Evolutionary conservation across 1,140 invertebrate genomes (phyloP), one percentile per base, ranked within the genome.

Genomic region (Belonocnema kinseyi): DNA sequence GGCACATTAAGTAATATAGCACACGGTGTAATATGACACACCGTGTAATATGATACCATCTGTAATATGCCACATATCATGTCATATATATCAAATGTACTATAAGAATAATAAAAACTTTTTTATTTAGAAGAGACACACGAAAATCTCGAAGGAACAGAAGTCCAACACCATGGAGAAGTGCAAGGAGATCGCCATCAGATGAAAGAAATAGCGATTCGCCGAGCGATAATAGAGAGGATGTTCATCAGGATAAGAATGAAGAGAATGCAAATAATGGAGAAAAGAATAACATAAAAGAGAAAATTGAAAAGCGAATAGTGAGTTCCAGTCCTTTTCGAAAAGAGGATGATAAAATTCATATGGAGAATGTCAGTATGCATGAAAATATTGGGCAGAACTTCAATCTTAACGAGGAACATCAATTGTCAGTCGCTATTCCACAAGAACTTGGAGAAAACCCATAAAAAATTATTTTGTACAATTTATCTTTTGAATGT

Each of bases 141-240:
- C 33, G n/a, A n/a, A 66, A 10, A n/a, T 40, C 40, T 26, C 61
- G 26, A 66, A 66, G 33, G n/a, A 14, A 8, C 11, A 26, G 61
- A 66, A 46, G 33, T 16, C 61, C 26, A 46, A 66, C 61, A 33
- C 61, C 61, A 8, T 66, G 61, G 61, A 66, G 61, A 26, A 66
- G 40, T 16, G n/a, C 61, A 0, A 66, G 40, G 14, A 40, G 8
- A n/a, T 26, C 3, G 17, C 8, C n/a, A n/a, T n/a, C 8, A 17
- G 17, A 54, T 14, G 61, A 66, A n/a, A 66, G 40, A 40, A 16
- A 66, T 16, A 33, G 33, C 14, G 26, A 66, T 1, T 33, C 58
- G 14, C 12, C 58, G 2, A 0, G 2, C 21, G 58, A 61, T 26
- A 40, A 40, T 66, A 33, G 26, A 40, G 61, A 66, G 26, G 33